Evolutionary conservation across 1,140 invertebrate species (phyloP).

Genomic region (Doryteuthis pealeii): DNA sequence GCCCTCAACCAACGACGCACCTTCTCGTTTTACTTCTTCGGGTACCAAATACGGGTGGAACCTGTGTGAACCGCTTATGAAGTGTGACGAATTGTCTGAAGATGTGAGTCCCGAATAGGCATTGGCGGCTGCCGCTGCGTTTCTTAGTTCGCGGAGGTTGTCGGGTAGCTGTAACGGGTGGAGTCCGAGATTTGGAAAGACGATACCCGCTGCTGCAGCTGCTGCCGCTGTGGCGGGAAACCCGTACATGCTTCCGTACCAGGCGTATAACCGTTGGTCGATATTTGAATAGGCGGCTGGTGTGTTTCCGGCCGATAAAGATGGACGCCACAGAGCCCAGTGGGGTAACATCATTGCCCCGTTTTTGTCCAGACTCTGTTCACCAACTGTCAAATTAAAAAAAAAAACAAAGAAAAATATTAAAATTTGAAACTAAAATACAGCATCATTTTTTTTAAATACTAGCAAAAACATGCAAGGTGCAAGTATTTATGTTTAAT

Average conservation of each 20-base stretch:
- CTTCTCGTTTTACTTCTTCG: background rate
- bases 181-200: slow-evolving; percentile 5
- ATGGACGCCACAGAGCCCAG: slow-evolving; percentile 2
- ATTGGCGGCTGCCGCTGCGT: background rate
- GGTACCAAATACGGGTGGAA: slow-evolving; percentile 9
- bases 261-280: slow-evolving; percentile 10
- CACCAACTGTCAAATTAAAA: background rate
- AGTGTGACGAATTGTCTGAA: background rate
- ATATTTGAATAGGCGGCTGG: background rate
- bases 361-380: background rate
- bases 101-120: background rate
- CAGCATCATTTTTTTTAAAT: too few relatives aligned
- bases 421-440: too few relatives aligned
- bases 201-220: background rate
- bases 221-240: background rate
- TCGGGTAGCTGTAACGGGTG: slow-evolving; percentile 3
- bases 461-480: too few relatives aligned
- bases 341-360: background rate
- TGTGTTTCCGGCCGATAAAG: slow-evolving; percentile 17
- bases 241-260: slow-evolving; percentile 7
- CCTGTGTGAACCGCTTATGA: background rate
- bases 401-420: too few relatives aligned
- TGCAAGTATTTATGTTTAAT: too few relatives aligned
- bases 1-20: background rate
- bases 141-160: background rate